Evolutionary conservation across 2,113 vertebrate species (phyloP).

Genomic region (Zosterops hypoxanthus): DNA sequence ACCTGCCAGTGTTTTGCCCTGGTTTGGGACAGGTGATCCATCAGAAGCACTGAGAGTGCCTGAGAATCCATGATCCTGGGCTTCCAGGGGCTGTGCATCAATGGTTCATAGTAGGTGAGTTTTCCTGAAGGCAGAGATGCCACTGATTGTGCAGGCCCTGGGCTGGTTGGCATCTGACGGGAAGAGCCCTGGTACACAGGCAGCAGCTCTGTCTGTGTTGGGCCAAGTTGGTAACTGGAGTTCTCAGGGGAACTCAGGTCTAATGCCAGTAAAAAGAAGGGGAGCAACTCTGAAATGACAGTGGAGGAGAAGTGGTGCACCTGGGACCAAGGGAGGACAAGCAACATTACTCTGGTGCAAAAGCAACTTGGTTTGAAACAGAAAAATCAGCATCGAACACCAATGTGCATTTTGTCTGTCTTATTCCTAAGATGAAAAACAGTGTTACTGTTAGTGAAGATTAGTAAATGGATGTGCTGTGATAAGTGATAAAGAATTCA

Average conservation of each 20-base stretch:
- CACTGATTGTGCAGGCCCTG: not conserved
- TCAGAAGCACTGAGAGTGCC: not conserved
- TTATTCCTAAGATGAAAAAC: not conserved
- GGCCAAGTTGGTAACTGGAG: not conserved
- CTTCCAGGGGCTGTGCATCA: not conserved
- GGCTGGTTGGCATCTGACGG: not conserved
- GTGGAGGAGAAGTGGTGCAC: not conserved
- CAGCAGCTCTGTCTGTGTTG: not conserved
- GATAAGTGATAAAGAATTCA: not conserved
- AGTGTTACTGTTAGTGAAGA: not conserved
- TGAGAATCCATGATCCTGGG: not conserved
- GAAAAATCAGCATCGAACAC: not conserved
- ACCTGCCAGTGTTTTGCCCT: not conserved
- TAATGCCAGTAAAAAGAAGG: not conserved
- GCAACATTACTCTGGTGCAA: not conserved
- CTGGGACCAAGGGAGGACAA: not conserved
- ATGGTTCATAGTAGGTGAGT: rapidly evolving
- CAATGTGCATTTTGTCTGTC: rapidly evolving
- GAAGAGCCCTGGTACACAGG: not conserved
- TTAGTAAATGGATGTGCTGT: not conserved
- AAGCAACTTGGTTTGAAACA: not conserved
- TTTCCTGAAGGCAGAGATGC: not conserved
- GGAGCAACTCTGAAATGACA: not conserved
- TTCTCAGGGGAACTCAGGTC: not conserved
- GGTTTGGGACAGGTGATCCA: not conserved